phyloP scores from a whole-genome alignment of 2,797 vertebrate species.

The Malurus leucopterus region DNA sequence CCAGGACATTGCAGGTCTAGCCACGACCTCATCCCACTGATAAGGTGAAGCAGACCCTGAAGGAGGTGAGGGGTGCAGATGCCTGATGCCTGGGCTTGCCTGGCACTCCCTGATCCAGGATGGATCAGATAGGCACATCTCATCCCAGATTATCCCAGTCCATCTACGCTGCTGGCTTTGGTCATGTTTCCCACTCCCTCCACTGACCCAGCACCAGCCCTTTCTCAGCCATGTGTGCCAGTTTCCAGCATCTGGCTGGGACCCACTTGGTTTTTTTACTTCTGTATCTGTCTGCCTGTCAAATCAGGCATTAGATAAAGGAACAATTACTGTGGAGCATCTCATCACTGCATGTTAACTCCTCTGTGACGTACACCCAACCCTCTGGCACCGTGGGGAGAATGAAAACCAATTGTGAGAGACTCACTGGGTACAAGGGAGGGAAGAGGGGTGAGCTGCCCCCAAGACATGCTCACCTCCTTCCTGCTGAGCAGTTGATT shows the following conservation, averaged over 20 bases:
- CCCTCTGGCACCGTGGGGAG: neutral
- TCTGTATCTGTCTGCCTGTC: neutral
- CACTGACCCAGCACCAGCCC: neutral
- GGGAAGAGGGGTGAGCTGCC: neutral
- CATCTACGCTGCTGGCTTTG: neutral
- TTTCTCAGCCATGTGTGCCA: no score
- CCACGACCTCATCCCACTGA: neutral
- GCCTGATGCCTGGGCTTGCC: no score
- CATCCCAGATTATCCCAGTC: neutral
- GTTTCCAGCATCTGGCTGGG: no score
- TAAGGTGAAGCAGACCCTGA: neutral
- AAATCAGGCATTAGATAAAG: neutral
- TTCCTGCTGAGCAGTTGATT: neutral
- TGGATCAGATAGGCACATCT: accelerated
- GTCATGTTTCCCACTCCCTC: neutral
- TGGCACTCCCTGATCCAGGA: neutral
- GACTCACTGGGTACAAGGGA: neutral
- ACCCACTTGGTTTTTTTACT: neutral
- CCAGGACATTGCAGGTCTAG: neutral
- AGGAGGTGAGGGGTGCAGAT: neutral
- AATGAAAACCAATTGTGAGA: neutral
- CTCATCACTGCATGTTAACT: neutral
- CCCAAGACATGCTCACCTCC: neutral
- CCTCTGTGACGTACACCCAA: neutral
- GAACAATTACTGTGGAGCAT: neutral